Evolutionary conservation across 1,140 invertebrate species (phyloP), one percentile per base, ranked within the genome.

Genomic region (Drosophila bocki): DNA sequence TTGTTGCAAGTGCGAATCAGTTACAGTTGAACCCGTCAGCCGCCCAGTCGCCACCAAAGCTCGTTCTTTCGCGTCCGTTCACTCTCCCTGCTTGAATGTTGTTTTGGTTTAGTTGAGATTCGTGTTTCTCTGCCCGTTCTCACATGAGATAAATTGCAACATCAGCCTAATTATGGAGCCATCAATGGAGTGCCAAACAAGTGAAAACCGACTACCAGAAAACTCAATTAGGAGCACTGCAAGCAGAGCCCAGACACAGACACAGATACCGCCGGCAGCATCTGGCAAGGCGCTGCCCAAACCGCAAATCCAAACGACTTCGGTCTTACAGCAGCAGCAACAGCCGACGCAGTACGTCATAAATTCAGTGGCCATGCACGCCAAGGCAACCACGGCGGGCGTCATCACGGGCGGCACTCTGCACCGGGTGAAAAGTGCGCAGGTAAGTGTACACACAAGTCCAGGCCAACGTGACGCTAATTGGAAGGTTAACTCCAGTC

Each of bases 161-260:
- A 50, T 60, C 42, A 33, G 41, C 67, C 74, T 85, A 85, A 82
- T 80, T 80, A 88, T 84, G 65, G 72, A 69, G 60, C 64, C 77
- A 48, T 60, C 78, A 78, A 80, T 84, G 84, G 84, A 90, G 57
- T 74, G 85, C 68, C 84, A 78, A 75, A 56, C 53, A 56, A 88
- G 85, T 90, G 84, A 90, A 84, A 90, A 81, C 48, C 80, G 64
- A 78, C 69, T 88, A 88, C 74, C 74, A 88, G 84, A 88, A 88
- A 88, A 88, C 84, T 88, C 84, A 88, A 90, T 90, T 88, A 88
- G 80, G 68, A 84, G 77, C 88, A 75, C 68, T 60, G 85, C 78
- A 70, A 78, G 70, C 74, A 75, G 63, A 61, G 75, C 77, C 62
- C 72, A 74, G 68, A 50, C 62, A 54, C 29, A 29, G 33, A 3